Evolutionary conservation across 53 echinoderm and acorn worm species (phyloP), one percentile per base, ranked within the genome.

Genomic region (Patiria pectinifera): DNA sequence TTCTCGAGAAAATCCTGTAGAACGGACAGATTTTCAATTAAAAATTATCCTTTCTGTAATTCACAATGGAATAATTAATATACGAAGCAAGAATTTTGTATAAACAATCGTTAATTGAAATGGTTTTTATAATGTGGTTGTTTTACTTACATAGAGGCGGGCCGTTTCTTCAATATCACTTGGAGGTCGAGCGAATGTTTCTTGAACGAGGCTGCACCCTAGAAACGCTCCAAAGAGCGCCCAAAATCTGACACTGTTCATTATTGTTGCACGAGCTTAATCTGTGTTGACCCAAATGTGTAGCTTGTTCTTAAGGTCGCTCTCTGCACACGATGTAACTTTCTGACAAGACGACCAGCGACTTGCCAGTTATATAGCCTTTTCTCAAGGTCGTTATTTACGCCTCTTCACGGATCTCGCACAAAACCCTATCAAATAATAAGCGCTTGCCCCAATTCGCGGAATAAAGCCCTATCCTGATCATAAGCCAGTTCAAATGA

Each of bases 1-100:
- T 90, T 90, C 21, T 22, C 26, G 8, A 90, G 81, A 69, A 90
- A 90, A 14, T 90, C 90, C 90, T 90, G 23, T 45, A n/a, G 23
- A 86, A 71, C 15, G 13, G 25, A 26, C 25, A 86, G 1, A 60
- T 60, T 60, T 60, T 0, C 66, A 15, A 3, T 66, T 66, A 2
- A 66, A 53, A 53, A 53, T 53, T 53, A 35, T 35, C 35, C 35
- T 35, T 35, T 35, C 35, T 35, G 35, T 0, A 35, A 35, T 35
- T 0, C 35, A 35, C 35, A 35, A 35, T 35, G 35, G 35, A 35
- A 35, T 35, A n/a, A n/a, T 35, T 35, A 35, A 35, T 35, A 35
- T 35, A 53, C 5, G 53, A 53, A 53, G 53, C 53, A 53, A 8
- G 53, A 53, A 53, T 53, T 53, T 53, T 53, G 8, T 53, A 53